Evolutionary conservation across 2,888 invertebrate genomes (phyloP), one percentile per base, ranked within the genome.

Genomic region (Anarsia innoxiella): DNA sequence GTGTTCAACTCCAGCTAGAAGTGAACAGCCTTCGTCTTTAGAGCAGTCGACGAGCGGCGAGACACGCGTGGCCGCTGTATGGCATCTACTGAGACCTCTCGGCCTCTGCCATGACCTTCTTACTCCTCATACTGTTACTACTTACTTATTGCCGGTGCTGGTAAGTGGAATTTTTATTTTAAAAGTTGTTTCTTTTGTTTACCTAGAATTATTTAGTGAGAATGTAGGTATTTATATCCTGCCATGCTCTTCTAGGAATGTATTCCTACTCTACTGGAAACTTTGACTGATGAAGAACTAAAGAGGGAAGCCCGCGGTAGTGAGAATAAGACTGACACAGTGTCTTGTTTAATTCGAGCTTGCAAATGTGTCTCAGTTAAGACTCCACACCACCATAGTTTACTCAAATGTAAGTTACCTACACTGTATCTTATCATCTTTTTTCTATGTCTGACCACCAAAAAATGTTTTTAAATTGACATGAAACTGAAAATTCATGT

Each of bases 311-410:
- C 96, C 2, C 95, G 97, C 66, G 88, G 88, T 10, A 93, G 92
- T 64, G 97, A 97, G 77, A 94, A 94, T 46, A 97, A 97, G 82
- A 97, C 96, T 72, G 98, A 98, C 80, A 94, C 95, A 34, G 93
- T 98, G 50, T 96, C 97, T 45, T 93, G 95, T 50, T 94, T 98
- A 68, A 95, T 98, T 45, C 94, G 96, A 79, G 93, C 95, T 25
- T 91, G 96, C 51, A 96, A 97, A 79, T 93, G 92, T 71, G 88
- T 98, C 53, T 94, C 95, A 12, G 90, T 92, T 25, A 90, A 95
- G 55, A 90, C 96, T 42, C 91, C 93, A 0, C 90, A 92, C 49
- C 93, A 94, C 64, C 96, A 97, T 57, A 95, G 76, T 56, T 66
- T 89, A 45, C 79, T 89, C 40, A 87, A 88, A 60, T 88, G 85